A percentile compares a stretch with the other conserved stretches of the same genome.
Conservation (phyloP, 2,113 vertebrate species). For the Vireo altiloquus region DNA sequence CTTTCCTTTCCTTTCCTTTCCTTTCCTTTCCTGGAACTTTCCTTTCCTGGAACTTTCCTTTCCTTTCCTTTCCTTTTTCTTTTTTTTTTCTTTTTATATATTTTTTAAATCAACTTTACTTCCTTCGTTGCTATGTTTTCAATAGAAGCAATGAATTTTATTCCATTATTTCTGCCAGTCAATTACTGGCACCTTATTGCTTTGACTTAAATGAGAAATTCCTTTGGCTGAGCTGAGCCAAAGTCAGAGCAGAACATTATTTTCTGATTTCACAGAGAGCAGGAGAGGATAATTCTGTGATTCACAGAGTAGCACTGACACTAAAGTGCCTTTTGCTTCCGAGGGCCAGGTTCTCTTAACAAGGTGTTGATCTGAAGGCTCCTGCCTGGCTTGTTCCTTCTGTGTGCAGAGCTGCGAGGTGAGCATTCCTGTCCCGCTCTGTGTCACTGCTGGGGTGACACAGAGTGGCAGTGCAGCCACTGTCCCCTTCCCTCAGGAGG, state of each 20-base stretch:
- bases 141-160: background rate
- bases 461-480: too few species aligned
- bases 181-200: background rate
- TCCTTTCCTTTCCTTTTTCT: too few species aligned
- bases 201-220: background rate
- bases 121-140: background rate
- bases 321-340: background rate
- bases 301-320: background rate
- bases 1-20: too few species aligned
- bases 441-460: fast-evolving
- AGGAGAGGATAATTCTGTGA: background rate
- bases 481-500: fast-evolving
- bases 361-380: background rate
- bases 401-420: fast-evolving
- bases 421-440: fast-evolving
- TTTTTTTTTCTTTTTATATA: too few species aligned
- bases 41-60: too few species aligned
- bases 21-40: too few species aligned
- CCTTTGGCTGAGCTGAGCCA: background rate
- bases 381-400: background rate
- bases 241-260: background rate
- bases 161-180: background rate
- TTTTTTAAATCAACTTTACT: background rate
- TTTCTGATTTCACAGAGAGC: background rate
- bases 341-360: background rate